Base-by-base conservation (phyloP, 2,888 invertebrate species). In the Cryptops parisi region DNA sequence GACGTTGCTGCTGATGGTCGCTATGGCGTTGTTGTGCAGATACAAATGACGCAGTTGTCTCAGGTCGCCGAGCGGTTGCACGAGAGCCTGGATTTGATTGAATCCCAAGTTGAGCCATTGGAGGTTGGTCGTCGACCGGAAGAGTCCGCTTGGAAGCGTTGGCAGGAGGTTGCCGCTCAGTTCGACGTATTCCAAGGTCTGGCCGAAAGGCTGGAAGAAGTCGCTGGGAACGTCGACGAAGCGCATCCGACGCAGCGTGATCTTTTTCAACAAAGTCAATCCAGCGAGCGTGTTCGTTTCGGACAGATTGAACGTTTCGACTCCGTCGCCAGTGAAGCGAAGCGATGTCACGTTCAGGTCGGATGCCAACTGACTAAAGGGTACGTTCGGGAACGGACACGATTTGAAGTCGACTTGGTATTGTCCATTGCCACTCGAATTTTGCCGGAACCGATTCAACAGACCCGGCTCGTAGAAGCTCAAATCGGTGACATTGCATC, bases 1-100 rank as follows among this genome's bases (percentile, higher is more conserved):
- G 17, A 82, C 62, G 64, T 82, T 77, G 43, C 74, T 74, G 0
- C 78, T 76, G 39, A 83, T 21, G 27, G 22, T 24, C 15, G 40
- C 33, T 22, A 56, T 12, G 6, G 27, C 21, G 22, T 56, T 56
- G n/a, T 46, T 40, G 15, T 40, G 38, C 9, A 54, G 39, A 22
- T 19, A 23, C 3, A 56, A 39, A 9, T 15, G 25, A 17, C 22
- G 25, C n/a, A 56, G 17, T 33, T 51, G 38, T 3, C 54, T 46
- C 15, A 52, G 26, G n/a, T 26, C n/a, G 21, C 48, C 48, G 1
- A 48, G 17, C 17, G 27, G 26, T 2, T 2, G 19, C n/a, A 4
- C n/a, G 17, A 48, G 33, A 19, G 24, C 19, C 5, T 19, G 19
- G 2, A 48, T 19, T 9, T 48, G 48, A 23, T 48, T 48, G 6